phyloP scores from a whole-genome alignment of 2,888 invertebrate species.

The Lycia hirtaria region DNA sequence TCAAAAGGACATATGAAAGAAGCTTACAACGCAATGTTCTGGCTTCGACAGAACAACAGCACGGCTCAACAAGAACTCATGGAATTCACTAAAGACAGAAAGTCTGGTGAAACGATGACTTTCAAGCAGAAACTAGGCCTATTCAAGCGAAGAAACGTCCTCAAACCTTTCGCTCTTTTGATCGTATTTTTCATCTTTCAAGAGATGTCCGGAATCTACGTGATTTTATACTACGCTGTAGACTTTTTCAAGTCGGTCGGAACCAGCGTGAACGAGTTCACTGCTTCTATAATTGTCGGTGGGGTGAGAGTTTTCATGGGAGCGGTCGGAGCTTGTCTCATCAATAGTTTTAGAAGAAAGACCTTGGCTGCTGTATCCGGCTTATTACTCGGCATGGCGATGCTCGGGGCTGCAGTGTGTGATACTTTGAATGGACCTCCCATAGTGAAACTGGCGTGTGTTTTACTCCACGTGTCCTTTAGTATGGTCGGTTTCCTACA shows the following conservation, averaged over 20 bases:
- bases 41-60: conserved; percentile 87
- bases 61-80: conserved; percentile 87
- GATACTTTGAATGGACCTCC: conserved; percentile 83
- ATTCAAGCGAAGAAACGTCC: conserved; percentile 82
- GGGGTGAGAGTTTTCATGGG: conserved; percentile 88
- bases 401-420: conserved; percentile 87
- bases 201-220: conserved; percentile 90
- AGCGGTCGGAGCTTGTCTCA: conserved; percentile 87
- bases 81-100: conserved; percentile 83
- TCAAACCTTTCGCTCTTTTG: conserved; percentile 88
- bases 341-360: conserved; percentile 87
- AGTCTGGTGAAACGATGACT: conserved; percentile 66
- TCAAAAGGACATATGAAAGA: conserved; percentile 86
- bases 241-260: conserved; percentile 89
- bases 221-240: conserved; percentile 90
- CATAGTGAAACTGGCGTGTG: conserved; percentile 82
- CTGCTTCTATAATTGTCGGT: conserved; percentile 89
- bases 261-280: conserved; percentile 87
- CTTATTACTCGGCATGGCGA: conserved; percentile 87
- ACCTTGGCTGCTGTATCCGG: conserved; percentile 88
- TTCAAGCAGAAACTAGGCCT: conserved; percentile 72
- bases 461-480: conserved; percentile 88
- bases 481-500: conserved; percentile 91
- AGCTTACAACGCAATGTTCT: conserved; percentile 86
- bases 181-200: conserved; percentile 88